Base-by-base conservation (phyloP, 2,888 invertebrate genomes). In the Ceriagrion tenellum region DNA sequence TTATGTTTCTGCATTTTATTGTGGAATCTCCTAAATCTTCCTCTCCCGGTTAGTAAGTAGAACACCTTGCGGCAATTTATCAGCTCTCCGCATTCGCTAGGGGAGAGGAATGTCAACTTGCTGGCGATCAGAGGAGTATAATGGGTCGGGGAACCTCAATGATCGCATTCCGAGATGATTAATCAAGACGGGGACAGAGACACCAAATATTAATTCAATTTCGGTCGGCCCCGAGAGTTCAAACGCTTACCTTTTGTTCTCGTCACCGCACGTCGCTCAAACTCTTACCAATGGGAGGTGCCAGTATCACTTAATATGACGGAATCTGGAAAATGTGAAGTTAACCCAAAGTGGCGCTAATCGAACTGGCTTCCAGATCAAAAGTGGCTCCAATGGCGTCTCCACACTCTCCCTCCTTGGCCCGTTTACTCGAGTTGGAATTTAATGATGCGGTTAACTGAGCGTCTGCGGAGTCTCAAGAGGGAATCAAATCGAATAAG, bases 121-220 rank as follows among this genome's bases (percentile, higher is more conserved):
- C 2, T 2, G 12, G 1, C 4, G 69, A 69, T 2, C 26, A 20
- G 69, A 23, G 26, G 3, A n/a, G 26, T 1, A 3, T 26, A 69
- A 69, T 69, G 26, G 26, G 69, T n/a, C 69, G 23, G 69, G 18
- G 69, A 69, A 69, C 69, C 69, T 2, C 69, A 69, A n/a, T 1
- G 23, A 69, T 69, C 69, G n/a, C 69, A 69, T 69, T 69, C 69
- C 69, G 26, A 69, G 69, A 69, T 69, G 18, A 69, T 69, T 69
- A 23, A 69, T 69, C 69, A 69, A 10, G 69, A 69, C 69, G 10
- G 59, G 59, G 18, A 69, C 69, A 69, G 26, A 26, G 26, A 69
- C 69, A 69, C 69, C 69, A n/a, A 69, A 26, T 20, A 69, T 69
- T 69, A 69, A 69, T 69, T 69, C 69, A 69, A 69, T 69, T 69